Conservation (phyloP, 35 echinoderm and acorn worm species). For the Lytechinus pictus region DNA sequence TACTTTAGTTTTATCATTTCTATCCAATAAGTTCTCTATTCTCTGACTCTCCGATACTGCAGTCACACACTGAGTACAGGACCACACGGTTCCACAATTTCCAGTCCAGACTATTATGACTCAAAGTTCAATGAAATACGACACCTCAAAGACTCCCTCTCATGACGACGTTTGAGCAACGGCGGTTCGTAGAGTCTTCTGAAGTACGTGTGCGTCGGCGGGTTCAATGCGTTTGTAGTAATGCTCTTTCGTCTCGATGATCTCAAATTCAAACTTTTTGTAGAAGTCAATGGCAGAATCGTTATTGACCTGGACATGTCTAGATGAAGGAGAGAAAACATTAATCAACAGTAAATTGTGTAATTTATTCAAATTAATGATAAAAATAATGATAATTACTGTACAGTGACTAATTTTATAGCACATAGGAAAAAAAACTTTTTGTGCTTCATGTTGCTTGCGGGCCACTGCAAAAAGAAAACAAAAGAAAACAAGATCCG, state of each 20-base stretch:
- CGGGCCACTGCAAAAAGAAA: no score
- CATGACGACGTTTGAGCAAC: slow-evolving; percentile 30
- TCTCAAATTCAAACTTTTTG: slow-evolving; percentile 97
- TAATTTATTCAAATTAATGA: no score
- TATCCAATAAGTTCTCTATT: background rate
- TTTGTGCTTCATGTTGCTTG: no score
- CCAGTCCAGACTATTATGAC: background rate
- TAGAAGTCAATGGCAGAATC: slow-evolving; percentile 96
- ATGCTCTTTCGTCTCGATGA: slow-evolving; percentile 95
- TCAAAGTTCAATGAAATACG: background rate
- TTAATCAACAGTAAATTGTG: no score
- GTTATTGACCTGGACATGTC: slow-evolving; percentile 98
- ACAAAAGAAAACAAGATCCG: no score
- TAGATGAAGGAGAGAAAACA: slow-evolving; percentile 25
- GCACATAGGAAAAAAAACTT: no score
- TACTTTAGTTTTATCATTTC: background rate
- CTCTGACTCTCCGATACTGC: background rate
- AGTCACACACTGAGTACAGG: background rate
- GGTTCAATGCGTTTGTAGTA: slow-evolving; percentile 98
- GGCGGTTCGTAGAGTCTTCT: slow-evolving; percentile 75
- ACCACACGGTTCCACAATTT: background rate
- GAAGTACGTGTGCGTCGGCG: slow-evolving; percentile 88
- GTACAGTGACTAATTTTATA: no score
- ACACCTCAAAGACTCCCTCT: background rate
- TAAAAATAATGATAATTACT: no score